Percentiles rank a stretch among this genome's conserved stretches.
These are phyloP conservation scores for Nephotettix cincticeps DNA, from an alignment of 1,140 invertebrate genomes.

Conservation along the genomic window DNA sequence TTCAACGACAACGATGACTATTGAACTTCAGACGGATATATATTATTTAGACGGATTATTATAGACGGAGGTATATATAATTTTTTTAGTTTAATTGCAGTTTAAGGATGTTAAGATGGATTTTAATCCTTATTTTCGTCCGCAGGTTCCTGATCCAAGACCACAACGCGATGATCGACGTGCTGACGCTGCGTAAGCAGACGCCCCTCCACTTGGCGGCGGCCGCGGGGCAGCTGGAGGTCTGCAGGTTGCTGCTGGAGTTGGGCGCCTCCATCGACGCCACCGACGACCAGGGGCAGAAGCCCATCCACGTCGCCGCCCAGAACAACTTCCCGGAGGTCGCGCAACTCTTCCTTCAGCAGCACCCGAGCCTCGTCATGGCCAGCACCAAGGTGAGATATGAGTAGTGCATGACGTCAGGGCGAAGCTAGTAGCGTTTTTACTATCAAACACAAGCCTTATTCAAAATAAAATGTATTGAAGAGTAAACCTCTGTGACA, in stretches of 20 bases:
- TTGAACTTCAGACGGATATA: too few relatives aligned
- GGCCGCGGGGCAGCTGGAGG: slow-evolving; percentile 91
- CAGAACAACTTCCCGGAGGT: slow-evolving; percentile 99
- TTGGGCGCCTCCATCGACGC: slow-evolving; percentile 96
- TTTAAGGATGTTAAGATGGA: too few relatives aligned
- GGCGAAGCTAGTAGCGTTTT: too few relatives aligned
- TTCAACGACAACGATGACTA: too few relatives aligned
- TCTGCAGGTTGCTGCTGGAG: slow-evolving; percentile 90
- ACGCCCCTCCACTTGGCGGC: slow-evolving; percentile 88
- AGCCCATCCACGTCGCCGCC: slow-evolving; percentile 89
- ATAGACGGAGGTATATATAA: too few relatives aligned
- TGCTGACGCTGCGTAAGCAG: slow-evolving; percentile 87
- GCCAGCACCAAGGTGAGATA: slow-evolving; percentile 82
- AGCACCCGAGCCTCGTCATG: slow-evolving; percentile 92
- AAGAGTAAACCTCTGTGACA: too few relatives aligned
- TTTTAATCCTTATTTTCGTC: too few relatives aligned
- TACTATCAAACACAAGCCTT: too few relatives aligned
- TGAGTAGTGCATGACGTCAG: too few relatives aligned
- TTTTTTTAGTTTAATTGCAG: too few relatives aligned
- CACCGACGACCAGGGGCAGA: slow-evolving; percentile 87
- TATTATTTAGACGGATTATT: too few relatives aligned
- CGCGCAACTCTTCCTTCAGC: slow-evolving; percentile 94
- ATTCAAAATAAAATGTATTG: too few relatives aligned
- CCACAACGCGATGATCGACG: slow-evolving; percentile 92
- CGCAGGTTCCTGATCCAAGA: slow-evolving; percentile 86